Evolutionary conservation across 92 coral and sea anemone species (phyloP).

Genomic region (Plumapathes pennacea): DNA sequence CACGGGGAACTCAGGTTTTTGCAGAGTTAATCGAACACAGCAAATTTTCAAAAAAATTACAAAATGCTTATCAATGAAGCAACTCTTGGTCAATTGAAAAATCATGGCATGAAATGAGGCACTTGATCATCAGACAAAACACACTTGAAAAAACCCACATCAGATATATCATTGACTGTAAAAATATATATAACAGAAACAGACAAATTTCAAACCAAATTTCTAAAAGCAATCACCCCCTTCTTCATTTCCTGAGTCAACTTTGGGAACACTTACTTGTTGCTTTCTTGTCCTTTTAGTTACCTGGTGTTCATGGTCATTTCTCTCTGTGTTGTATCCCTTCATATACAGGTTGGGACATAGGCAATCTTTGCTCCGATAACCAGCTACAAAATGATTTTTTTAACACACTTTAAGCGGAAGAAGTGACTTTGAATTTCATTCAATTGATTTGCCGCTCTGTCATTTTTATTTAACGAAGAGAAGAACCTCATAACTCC

Average conservation of each 20-base stretch:
- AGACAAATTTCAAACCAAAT: too few relatives aligned
- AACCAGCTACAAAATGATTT: constrained; percentile 56
- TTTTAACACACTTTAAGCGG: constrained; percentile 33
- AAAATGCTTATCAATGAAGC: constrained; percentile 29
- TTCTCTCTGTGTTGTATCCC: constrained; percentile 43
- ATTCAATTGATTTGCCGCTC: constrained; percentile 29
- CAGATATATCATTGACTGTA: constrained; percentile 44
- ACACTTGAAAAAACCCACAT: constrained; percentile 54
- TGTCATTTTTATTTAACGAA: constrained; percentile 18
- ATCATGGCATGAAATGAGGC: constrained; percentile 61
- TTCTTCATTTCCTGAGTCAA: background rate
- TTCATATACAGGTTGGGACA: constrained; percentile 50
- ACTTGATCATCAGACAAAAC: constrained; percentile 53
- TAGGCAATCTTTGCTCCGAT: constrained; percentile 36
- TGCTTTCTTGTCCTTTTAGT: background rate
- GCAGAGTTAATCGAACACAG: too few relatives aligned
- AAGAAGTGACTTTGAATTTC: constrained; percentile 49
- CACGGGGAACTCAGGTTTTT: too few relatives aligned
- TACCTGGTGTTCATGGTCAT: background rate
- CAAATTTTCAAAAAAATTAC: constrained; percentile 41
- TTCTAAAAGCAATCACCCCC: background rate
- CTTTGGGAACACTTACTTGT: background rate
- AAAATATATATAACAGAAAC: constrained; percentile 8
- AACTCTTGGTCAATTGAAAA: constrained; percentile 52
- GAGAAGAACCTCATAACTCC: constrained; percentile 46